These are phyloP conservation scores for Drosophila ironensis DNA, from an alignment of 1,140 invertebrate genomes.

Conservation along the genomic window DNA sequence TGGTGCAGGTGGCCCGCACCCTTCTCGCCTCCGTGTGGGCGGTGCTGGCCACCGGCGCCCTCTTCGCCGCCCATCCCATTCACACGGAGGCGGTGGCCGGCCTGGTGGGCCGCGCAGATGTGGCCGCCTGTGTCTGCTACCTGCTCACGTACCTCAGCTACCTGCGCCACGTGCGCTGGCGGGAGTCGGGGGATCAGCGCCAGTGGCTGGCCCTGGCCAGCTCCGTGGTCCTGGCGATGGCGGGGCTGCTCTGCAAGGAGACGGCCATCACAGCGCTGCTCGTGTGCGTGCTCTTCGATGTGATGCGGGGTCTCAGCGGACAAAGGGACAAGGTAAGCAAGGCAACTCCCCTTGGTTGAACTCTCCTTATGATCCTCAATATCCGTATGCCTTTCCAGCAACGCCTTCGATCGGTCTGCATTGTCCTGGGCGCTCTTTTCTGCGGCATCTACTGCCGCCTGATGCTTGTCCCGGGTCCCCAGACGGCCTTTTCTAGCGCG, in stretches of 20 bases:
- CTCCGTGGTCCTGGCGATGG: conserved; percentile 85
- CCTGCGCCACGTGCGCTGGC: conserved; percentile 85
- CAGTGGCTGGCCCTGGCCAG: conserved; percentile 84
- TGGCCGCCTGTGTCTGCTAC: conserved; percentile 95
- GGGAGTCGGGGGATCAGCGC: conserved; percentile 84
- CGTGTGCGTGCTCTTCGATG: conserved; percentile 92
- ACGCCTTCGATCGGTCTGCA: conserved; percentile 86
- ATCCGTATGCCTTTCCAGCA: conserved; percentile 81
- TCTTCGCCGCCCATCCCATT: conserved; percentile 97
- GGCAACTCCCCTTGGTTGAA: background rate
- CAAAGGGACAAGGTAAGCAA: conserved; percentile 69
- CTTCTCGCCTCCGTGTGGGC: conserved; percentile 86
- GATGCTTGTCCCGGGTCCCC: conserved; percentile 85
- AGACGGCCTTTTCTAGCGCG: conserved; percentile 92
- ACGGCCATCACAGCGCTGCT: conserved; percentile 95
- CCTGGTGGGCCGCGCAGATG: conserved; percentile 97
- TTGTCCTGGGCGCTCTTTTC: conserved; percentile 84
- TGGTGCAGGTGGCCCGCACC: conserved; percentile 87
- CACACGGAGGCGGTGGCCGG: conserved; percentile 98
- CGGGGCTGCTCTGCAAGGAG: conserved; percentile 93
- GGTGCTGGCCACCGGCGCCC: conserved; percentile 89
- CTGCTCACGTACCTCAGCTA: conserved; percentile 93
- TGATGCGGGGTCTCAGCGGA: conserved; percentile 83
- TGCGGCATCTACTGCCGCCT: conserved; percentile 85
- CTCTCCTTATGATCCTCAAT: background rate